These are phyloP conservation scores for Marcusenius ussheri DNA, from an alignment of 2,113 vertebrate genomes.

Conservation along the genomic window DNA sequence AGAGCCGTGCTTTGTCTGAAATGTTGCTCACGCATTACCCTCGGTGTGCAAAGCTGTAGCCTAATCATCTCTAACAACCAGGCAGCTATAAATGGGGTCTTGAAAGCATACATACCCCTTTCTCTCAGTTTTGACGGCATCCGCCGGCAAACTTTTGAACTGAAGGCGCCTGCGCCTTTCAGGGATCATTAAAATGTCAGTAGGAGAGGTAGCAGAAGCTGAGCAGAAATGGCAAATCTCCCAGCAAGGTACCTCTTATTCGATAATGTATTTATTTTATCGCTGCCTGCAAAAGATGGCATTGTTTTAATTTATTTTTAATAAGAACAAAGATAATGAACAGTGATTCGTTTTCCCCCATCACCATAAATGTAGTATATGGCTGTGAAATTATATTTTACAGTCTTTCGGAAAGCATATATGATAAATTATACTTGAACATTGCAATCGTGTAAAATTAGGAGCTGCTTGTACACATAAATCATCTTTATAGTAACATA, in stretches of 20 bases:
- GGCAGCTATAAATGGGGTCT: conserved; percentile 30
- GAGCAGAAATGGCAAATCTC: conserved; percentile 36
- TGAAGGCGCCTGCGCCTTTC: conserved; percentile 33
- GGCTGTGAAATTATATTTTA: background rate
- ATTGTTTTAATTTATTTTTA: conserved; percentile 35
- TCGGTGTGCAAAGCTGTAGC: conserved; percentile 3
- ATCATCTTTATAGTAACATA: background rate
- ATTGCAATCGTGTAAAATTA: background rate
- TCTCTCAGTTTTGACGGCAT: conserved; percentile 41
- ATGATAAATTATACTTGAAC: background rate
- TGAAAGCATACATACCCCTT: conserved; percentile 31
- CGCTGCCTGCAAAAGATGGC: conserved; percentile 22
- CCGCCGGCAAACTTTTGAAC: conserved; percentile 40
- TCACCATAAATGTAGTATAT: conserved; percentile 20
- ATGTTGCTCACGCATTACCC: conserved; percentile 6
- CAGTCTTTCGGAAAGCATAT: background rate
- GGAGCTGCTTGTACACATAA: background rate
- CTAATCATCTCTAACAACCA: conserved; percentile 27
- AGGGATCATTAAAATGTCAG: conserved; percentile 39
- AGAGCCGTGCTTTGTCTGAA: background rate
- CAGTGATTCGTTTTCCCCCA: conserved; percentile 29
- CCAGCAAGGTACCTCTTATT: conserved; percentile 35
- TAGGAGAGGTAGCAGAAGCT: conserved; percentile 38
- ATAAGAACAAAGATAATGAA: conserved; percentile 27
- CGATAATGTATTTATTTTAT: conserved; percentile 35